phyloP scores from a whole-genome alignment of 92 coral and sea anemone species.

The Chrysogorgia sp. region DNA sequence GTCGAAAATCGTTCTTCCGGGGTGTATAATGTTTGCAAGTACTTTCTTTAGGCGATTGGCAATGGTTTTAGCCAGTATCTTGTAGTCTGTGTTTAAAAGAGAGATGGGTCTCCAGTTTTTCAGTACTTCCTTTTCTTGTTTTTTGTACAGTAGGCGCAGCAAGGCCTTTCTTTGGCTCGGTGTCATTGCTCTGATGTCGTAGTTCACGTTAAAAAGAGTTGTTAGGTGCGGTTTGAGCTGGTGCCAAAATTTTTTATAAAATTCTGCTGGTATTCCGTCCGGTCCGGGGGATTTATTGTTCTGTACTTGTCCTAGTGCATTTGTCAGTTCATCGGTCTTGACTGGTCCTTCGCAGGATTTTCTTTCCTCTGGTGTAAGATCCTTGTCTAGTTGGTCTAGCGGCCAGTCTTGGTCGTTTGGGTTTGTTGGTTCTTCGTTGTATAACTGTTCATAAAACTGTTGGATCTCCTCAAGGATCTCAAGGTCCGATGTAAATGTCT shows the following conservation, averaged over 20 bases:
- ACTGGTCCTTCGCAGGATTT: too few relatives aligned
- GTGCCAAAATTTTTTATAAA: too few relatives aligned
- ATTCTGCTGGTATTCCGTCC: slow-evolving; percentile 5
- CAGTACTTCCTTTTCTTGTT: neutral
- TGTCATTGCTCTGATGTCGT: neutral
- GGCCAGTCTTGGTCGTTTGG: too few relatives aligned
- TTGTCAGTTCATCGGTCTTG: too few relatives aligned
- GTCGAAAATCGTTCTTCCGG: slow-evolving; percentile 32
- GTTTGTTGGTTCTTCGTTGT: too few relatives aligned
- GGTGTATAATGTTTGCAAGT: neutral
- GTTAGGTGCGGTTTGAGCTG: neutral
- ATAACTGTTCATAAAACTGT: too few relatives aligned
- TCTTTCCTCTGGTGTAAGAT: too few relatives aligned
- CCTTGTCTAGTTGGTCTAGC: too few relatives aligned
- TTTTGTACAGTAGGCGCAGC: neutral
- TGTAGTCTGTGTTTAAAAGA: slow-evolving; percentile 9
- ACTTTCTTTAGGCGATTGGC: slow-evolving; percentile 26
- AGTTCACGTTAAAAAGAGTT: neutral
- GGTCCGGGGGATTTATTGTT: slow-evolving; percentile 14
- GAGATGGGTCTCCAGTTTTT: slow-evolving; percentile 23
- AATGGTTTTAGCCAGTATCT: neutral
- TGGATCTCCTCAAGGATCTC: too few relatives aligned
- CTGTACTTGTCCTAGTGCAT: too few relatives aligned
- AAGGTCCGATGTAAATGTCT: too few relatives aligned
- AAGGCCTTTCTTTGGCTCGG: neutral